phyloP scores from a whole-genome alignment of 2,113 vertebrate genomes.

The Oplegnathus fasciatus region DNA sequence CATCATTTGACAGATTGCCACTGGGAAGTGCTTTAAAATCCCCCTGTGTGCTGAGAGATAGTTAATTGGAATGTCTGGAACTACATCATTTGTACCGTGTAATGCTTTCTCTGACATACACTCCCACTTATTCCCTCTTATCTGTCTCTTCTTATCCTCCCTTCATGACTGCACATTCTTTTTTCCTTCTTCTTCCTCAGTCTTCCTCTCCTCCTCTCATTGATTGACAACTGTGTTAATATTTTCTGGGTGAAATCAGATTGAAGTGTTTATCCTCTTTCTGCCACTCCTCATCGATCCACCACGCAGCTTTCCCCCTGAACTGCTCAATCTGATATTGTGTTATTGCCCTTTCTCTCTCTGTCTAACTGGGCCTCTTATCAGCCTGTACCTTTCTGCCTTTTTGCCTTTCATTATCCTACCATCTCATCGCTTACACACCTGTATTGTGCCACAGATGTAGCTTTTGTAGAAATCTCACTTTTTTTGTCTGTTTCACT shows the following conservation, averaged over 20 bases:
- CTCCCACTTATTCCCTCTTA: neutral
- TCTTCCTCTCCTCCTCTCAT: neutral
- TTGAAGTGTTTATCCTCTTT: slow-evolving; percentile 23
- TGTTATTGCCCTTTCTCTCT: neutral
- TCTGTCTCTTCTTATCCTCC: slow-evolving; percentile 23
- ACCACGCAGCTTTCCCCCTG: neutral
- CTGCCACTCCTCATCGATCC: slow-evolving; percentile 39
- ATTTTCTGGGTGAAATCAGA: slow-evolving; percentile 45
- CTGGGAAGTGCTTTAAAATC: slow-evolving; percentile 24
- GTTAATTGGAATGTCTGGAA: neutral
- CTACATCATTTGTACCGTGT: neutral
- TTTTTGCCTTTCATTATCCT: slow-evolving; percentile 4
- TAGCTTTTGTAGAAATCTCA: neutral
- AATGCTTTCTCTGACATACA: slow-evolving; percentile 12
- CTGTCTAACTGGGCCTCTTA: neutral
- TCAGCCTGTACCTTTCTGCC: neutral
- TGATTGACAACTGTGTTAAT: slow-evolving; percentile 48
- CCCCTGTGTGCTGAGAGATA: neutral
- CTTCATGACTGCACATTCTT: slow-evolving; percentile 5
- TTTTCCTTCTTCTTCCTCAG: slow-evolving; percentile 26
- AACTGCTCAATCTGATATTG: slow-evolving; percentile 28
- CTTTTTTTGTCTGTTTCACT: neutral
- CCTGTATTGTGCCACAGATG: neutral
- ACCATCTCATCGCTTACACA: neutral
- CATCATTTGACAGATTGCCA: slow-evolving; percentile 1